Base-by-base conservation (phyloP, 2,113 vertebrate species). In the Ciconia maguari region DNA sequence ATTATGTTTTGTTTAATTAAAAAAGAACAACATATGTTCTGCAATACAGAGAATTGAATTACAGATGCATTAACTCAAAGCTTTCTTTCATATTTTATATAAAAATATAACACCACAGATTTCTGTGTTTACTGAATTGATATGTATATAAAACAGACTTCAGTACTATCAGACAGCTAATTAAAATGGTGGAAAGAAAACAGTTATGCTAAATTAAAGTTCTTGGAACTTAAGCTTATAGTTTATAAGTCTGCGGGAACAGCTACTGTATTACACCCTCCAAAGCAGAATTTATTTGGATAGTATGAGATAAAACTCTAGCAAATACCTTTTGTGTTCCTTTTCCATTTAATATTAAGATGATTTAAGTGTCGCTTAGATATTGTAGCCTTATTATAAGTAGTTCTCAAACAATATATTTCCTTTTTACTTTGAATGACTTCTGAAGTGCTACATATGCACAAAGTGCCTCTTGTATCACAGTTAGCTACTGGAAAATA, bases 101-200 rank as follows among this genome's bases (percentile, higher is more conserved):
- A 95, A 95, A 97, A 97, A 95, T 77, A 49, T 94, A 97, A 94
- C 94, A 86, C 85, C 70, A 96, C 97, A 97, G 93, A 96, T 96
- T 97, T 95, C 77, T 95, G 81, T 97, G 94, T 97, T 97, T 97
- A 97, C 92, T 94, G 77, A 97, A 87, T 94, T 92, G 94, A 46
- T 93, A 95, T 91, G 76, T 96, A 95, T 92, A 95, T 79, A 97
- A 97, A 97, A 95, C 94, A 98, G 96, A 94, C 90, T 92, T 83
- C 54, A 81, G 78, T 88, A 83, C 90, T 84, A 96, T 93, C 81
- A 97, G 80, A 95, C 72, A 97, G 93, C 92, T 95, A 92, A 97
- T 95, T 96, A 97, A 96, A 96, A 95, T 81, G 71, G 90, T 65
- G 64, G 94, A 90, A 97, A 91, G 70, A 93, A 97, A 97, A 94